These are phyloP conservation scores for Ophthalmolycus amberensis DNA, from an alignment of 2,113 vertebrate genomes.

Conservation along the genomic window DNA sequence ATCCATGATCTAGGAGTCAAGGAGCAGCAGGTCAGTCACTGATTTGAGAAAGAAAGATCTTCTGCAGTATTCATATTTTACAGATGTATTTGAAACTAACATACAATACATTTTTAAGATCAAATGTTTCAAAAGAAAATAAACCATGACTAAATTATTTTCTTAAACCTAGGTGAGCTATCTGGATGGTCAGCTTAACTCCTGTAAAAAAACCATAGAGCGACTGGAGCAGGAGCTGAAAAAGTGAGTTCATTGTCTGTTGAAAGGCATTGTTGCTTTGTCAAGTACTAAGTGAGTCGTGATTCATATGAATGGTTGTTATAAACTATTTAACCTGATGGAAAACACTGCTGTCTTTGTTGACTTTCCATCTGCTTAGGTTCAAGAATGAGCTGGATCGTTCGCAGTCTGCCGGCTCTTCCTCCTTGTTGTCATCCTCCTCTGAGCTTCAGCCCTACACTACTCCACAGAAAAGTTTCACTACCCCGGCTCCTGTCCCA, in stretches of 20 bases:
- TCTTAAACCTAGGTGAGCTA: slow-evolving; percentile 80
- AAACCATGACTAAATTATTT: neutral
- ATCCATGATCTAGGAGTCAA: slow-evolving; percentile 90
- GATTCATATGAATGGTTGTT: neutral
- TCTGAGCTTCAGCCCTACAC: slow-evolving; percentile 80
- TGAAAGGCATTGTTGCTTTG: neutral
- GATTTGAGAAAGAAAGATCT: neutral
- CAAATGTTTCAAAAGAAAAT: neutral
- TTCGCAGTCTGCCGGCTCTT: slow-evolving; percentile 78
- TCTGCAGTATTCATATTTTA: neutral
- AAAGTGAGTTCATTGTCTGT: slow-evolving; percentile 80
- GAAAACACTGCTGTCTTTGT: neutral
- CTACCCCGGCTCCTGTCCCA: slow-evolving; percentile 76
- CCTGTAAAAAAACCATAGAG: slow-evolving; percentile 89
- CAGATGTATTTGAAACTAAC: neutral
- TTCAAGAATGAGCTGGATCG: slow-evolving; percentile 90
- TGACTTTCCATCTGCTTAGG: slow-evolving; percentile 75
- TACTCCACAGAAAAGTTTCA: slow-evolving; percentile 86
- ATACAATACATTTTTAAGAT: neutral
- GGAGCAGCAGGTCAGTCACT: slow-evolving; percentile 85
- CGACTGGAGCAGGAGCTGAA: slow-evolving; percentile 92
- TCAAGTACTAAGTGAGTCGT: neutral
- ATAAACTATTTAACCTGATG: neutral
- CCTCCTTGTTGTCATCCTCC: slow-evolving; percentile 61
- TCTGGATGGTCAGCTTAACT: slow-evolving; percentile 90